A percentile compares a stretch with the other conserved stretches of the same genome.
Conservation (phyloP, 1,140 invertebrate species). For the Lasioglossum albipes region DNA sequence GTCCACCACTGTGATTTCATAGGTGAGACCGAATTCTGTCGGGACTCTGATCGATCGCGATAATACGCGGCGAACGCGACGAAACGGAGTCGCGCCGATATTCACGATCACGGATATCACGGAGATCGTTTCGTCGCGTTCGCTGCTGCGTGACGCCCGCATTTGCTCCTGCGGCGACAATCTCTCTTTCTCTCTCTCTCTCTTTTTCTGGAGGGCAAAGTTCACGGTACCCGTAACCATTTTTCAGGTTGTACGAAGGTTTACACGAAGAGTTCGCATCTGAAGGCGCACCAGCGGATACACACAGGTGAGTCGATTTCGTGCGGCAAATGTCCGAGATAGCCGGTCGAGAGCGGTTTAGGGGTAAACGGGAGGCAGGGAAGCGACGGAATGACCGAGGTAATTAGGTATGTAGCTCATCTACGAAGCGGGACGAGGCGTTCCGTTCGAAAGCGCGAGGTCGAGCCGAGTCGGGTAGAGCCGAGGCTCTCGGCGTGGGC, state of each 20-base stretch:
- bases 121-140: not conserved
- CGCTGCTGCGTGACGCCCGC: no score
- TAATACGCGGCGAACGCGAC: no score
- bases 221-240: not conserved
- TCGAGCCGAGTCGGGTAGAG: slow-evolving; percentile 26
- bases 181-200: no score
- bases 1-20: slow-evolving; percentile 97
- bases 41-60: no score
- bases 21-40: slow-evolving; percentile 82
- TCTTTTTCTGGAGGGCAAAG: not conserved
- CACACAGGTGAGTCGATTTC: slow-evolving; percentile 92
- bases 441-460: slow-evolving; percentile 60
- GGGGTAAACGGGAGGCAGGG: slow-evolving; percentile 1
- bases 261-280: slow-evolving; percentile 99
- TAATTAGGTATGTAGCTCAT: slow-evolving; percentile 68
- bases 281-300: slow-evolving; percentile 98
- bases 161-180: no score
- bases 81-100: no score
- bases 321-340: slow-evolving; percentile 10
- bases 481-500: slow-evolving; percentile 42
- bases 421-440: slow-evolving; percentile 56
- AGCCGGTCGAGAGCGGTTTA: not conserved
- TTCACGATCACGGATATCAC: not conserved
- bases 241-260: slow-evolving; percentile 96
- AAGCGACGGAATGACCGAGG: slow-evolving; percentile 14